Conservation (phyloP, 2,888 invertebrate genomes). For the Petrophora chlorosata region DNA sequence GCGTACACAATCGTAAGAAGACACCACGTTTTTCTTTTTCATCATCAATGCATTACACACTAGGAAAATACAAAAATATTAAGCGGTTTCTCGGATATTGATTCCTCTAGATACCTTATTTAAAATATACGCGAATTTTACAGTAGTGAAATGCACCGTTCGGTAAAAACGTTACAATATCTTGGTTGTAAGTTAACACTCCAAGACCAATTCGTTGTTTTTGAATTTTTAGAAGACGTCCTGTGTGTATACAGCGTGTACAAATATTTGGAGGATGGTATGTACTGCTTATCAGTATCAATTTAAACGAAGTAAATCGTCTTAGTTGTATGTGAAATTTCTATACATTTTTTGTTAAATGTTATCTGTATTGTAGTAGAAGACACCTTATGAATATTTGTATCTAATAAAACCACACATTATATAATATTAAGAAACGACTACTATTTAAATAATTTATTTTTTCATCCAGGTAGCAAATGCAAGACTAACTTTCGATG, state of each 20-base stretch:
- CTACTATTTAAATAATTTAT: no score
- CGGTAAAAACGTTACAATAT: conserved; percentile 51
- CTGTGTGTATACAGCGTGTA: background rate
- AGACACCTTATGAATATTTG: no score
- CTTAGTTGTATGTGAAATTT: no score
- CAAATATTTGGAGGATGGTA: no score
- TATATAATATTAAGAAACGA: no score
- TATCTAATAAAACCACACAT: no score
- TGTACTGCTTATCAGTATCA: no score
- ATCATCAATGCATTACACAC: conserved; percentile 62
- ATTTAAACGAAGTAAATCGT: no score
- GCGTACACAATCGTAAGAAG: conserved; percentile 78
- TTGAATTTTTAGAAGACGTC: conserved; percentile 28
- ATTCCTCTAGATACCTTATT: conserved; percentile 65
- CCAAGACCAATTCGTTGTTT: conserved; percentile 61
- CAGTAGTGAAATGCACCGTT: conserved; percentile 72
- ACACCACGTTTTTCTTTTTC: conserved; percentile 57
- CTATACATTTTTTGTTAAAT: no score
- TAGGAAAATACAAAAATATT: conserved; percentile 83
- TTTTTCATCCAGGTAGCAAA: no score
- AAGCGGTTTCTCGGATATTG: conserved; percentile 77
- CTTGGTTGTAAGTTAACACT: conserved; percentile 71
- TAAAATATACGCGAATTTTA: conserved; percentile 54
- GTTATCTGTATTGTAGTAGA: no score
- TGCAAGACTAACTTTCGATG: no score